A percentile compares a stretch with the other conserved stretches of the same genome.
Conservation (phyloP, 1,140 invertebrate genomes). For the Asobara japonica region DNA sequence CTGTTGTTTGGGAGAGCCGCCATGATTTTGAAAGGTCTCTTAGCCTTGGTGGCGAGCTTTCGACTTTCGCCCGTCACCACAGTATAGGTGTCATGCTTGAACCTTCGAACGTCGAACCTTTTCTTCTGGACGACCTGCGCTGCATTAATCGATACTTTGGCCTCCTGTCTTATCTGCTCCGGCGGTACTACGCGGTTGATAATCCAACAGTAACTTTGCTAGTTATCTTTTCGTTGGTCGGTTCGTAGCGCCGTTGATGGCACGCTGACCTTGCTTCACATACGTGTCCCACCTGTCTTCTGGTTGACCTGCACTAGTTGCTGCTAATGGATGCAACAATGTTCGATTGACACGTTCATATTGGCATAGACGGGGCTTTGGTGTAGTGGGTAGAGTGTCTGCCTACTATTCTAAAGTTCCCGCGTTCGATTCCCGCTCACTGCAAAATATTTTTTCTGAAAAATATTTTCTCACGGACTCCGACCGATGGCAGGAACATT, state of each 20-base stretch:
- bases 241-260: background rate
- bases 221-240: slow-evolving; percentile 27
- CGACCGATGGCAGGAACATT: no score
- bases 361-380: no score
- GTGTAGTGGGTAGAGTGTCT: no score
- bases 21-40: slow-evolving; percentile 44
- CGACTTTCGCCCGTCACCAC: background rate
- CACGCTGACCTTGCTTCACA: background rate
- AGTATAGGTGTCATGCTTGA: background rate
- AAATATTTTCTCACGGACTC: no score
- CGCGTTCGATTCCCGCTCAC: no score
- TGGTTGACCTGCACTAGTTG: background rate
- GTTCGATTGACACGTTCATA: background rate
- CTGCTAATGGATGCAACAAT: background rate
- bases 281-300: slow-evolving; percentile 1
- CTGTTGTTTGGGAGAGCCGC: slow-evolving; percentile 46
- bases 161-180: slow-evolving; percentile 24
- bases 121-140: background rate
- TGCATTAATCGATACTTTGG: background rate
- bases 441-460: no score
- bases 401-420: no score
- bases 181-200: slow-evolving; percentile 28
- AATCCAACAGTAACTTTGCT: slow-evolving; percentile 26
- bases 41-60: slow-evolving; percentile 36
- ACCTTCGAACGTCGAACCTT: background rate